phyloP scores from a whole-genome alignment of 2,113 vertebrate species.

The Grammomys surdaster region DNA sequence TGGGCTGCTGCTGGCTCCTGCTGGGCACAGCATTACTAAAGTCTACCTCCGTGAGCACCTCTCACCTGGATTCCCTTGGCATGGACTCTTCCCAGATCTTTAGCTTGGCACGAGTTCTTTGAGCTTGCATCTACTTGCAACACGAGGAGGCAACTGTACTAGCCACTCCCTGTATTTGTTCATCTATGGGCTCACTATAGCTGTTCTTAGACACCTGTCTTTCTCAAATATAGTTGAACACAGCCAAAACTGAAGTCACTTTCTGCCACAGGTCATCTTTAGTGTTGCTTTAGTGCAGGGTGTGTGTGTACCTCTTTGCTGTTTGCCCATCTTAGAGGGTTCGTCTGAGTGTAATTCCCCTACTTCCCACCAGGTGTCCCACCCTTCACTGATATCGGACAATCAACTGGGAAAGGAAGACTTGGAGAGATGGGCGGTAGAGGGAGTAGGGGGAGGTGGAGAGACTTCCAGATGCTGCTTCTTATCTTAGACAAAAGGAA shows the following conservation, averaged over 20 bases:
- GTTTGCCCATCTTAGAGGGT: neutral
- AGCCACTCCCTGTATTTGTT: neutral
- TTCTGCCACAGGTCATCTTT: neutral
- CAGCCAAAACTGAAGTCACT: neutral
- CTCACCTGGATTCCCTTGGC: neutral
- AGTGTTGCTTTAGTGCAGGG: neutral
- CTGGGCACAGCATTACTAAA: neutral
- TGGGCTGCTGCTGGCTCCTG: neutral
- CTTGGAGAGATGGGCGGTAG: neutral
- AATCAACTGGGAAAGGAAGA: neutral
- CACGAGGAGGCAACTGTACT: neutral
- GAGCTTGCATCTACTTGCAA: neutral
- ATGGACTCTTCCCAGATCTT: neutral
- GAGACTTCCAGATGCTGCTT: neutral
- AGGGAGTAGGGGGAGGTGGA: neutral
- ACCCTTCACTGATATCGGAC: slow-evolving; percentile 47
- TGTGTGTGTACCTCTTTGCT: neutral
- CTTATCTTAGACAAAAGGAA: slow-evolving; percentile 31
- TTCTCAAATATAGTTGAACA: neutral
- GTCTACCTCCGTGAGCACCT: neutral
- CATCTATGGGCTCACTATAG: neutral
- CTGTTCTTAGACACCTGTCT: neutral
- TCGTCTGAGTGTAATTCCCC: neutral
- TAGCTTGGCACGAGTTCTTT: neutral
- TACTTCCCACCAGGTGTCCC: slow-evolving; percentile 61